Evolutionary conservation across 2,888 invertebrate species (phyloP), one percentile per base, ranked within the genome.

Genomic region (Choreutis nemorana): DNA sequence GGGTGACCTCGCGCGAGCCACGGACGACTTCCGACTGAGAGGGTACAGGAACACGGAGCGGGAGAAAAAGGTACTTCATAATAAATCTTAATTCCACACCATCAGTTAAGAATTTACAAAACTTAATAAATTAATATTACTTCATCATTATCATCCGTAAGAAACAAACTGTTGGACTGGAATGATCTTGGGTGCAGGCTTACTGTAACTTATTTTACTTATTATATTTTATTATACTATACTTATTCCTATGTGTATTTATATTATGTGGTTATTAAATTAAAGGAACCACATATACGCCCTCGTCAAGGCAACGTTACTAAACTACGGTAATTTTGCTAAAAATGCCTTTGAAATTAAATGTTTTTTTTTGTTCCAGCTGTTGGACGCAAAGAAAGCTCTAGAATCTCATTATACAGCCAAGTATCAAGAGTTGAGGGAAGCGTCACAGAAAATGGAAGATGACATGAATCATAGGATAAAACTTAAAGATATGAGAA

Each of bases 381-480:
- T 84, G 11, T 49, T 80, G 24, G 80, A 83, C 37, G 79, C 81
- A 0, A 84, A 83, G 48, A 81, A 83, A 43, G 83, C 82, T 3
- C 40, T 86, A 10, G 84, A 86, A 44, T 60, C 78, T n/a, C 77
- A 77, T 38, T 86, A 83, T 49, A 79, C 82, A 1, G 61, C 63
- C 2, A 84, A 84, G 40, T 68, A 84, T 35, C 78, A 82, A 39
- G 82, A 84, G 32, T 44, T 85, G 4, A 56, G 82, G n/a, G 82
- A 83, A 26, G 81, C 82, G 0, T 73, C 81, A 0, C 71, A 79
- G 44, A 72, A 80, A 34, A 77, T 84, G 71, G 82, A 85, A 38
- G 81, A 78, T 26, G 84, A 85, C 25, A 78, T 83, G 65, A 63
- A 71, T 26, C 72, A 81, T 37, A 79, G 79, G 46, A 63, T 84